A percentile compares a stretch with the other conserved stretches of the same genome.
Conservation (phyloP, 2,888 invertebrate genomes). For the Cryptocephalus moraei region DNA sequence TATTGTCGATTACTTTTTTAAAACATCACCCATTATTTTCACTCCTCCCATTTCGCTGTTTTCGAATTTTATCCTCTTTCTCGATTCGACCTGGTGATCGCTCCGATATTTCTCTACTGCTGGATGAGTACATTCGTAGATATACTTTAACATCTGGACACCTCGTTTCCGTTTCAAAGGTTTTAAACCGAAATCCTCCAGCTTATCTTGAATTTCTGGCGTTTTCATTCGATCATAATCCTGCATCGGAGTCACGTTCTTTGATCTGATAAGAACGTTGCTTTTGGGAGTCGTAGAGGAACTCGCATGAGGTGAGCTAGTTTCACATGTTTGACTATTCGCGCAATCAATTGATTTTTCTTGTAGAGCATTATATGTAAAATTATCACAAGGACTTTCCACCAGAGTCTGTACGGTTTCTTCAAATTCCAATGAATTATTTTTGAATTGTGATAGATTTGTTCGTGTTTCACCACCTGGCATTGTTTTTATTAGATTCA, state of each 20-base stretch:
- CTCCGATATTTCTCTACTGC: slow-evolving; percentile 4
- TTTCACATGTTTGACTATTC: no score
- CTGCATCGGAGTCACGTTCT: slow-evolving; percentile 47
- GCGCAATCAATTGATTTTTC: no score
- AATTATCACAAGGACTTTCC: no score
- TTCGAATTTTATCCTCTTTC: slow-evolving; percentile 14
- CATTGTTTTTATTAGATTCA: no score
- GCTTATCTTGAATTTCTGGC: slow-evolving; percentile 44
- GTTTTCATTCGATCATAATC: slow-evolving; percentile 49
- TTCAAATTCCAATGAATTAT: no score
- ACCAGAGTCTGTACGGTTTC: no score
- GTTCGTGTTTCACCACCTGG: no score
- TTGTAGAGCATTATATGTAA: no score
- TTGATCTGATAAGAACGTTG: slow-evolving; percentile 42
- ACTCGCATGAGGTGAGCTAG: no score
- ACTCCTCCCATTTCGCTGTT: slow-evolving; percentile 17
- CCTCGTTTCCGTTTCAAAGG: slow-evolving; percentile 51
- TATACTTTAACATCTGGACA: slow-evolving; percentile 51
- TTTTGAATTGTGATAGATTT: no score
- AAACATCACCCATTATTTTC: not conserved
- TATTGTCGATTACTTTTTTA: not conserved
- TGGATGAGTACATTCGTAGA: slow-evolving; percentile 63
- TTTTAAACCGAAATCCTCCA: slow-evolving; percentile 57
- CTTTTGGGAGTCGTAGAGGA: slow-evolving; percentile 12
- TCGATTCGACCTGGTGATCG: not conserved